Evolutionary conservation across 2,888 invertebrate species (phyloP), one percentile per base, ranked within the genome.

Genomic region (Lithodes maja): DNA sequence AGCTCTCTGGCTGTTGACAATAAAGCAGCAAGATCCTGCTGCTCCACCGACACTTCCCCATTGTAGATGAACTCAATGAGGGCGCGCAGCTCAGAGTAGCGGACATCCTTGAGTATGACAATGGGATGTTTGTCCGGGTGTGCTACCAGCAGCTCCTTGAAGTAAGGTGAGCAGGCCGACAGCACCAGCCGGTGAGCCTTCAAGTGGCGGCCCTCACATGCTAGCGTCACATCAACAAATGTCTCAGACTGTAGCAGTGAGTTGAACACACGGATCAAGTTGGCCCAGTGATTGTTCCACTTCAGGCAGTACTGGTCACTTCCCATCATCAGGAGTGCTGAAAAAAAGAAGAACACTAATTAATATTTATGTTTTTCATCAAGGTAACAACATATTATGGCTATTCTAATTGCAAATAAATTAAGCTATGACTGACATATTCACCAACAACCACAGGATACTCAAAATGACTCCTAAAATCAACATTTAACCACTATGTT

Each of bases 11-110:
- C 98, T 92, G 97, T 97, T 93, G 97, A 96, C 91, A 98, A 94
- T 92, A 98, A 94, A 15, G 97, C 97, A 1, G 97, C 96, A 92
- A 98, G 97, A 94, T 98, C 97, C 92, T 98, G 97, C 94, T 98
- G 97, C 86, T 97, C 97, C 92, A 98, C 98, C 94, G 98, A 98
- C 92, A 98, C 98, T 95, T 98, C 98, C n/a, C 98, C 98, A 93
- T 97, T 97, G 95, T 98, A 98, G 97, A 98, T 98, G 93, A 98
- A 98, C 94, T 98, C 98, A 83, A 98, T 97, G 90, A 97, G 97
- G 90, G 98, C 97, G 94, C 97, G 97, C 91, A 98, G 94, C 93
- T 98, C 98, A 90, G 96, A 96, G 96, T 97, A 98, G 93, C 96
- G 97, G 92, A 98, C 97, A 94, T 98, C 98, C 93, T 97, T 96